Evolutionary conservation across 2,888 invertebrate genomes (phyloP).

Genomic region (Lysandra coridon): DNA sequence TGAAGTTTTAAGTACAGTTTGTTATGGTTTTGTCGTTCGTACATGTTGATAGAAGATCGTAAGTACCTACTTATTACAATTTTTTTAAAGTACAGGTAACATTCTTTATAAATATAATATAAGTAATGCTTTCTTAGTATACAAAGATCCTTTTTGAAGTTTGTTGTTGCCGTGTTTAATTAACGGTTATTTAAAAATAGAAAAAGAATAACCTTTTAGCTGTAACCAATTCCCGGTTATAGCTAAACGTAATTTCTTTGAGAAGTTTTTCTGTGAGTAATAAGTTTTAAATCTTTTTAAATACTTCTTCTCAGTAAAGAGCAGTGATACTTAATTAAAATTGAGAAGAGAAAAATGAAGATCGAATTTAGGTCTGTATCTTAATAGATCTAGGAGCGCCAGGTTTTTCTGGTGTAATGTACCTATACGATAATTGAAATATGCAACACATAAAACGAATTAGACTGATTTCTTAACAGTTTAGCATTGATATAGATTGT

Average conservation of each 20-base stretch:
- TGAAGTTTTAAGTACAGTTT: not conserved
- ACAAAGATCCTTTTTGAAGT: not conserved
- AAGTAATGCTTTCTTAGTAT: no score
- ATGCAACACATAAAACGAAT: not conserved
- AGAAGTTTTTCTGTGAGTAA: not conserved
- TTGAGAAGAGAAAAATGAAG: not conserved
- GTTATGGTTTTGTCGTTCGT: not conserved
- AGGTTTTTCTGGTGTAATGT: not conserved
- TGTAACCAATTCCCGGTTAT: not conserved
- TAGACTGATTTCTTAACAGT: not conserved
- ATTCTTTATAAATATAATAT: no score
- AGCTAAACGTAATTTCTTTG: not conserved
- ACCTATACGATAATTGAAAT: not conserved
- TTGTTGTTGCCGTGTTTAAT: not conserved
- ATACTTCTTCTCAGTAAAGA: not conserved
- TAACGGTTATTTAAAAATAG: not conserved
- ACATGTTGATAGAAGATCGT: not conserved
- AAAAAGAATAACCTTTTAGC: not conserved
- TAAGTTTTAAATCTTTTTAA: slow-evolving; percentile 1
- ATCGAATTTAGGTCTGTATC: not conserved
- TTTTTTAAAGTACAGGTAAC: no score
- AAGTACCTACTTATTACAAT: no score
- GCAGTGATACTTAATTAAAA: slow-evolving; percentile 15
- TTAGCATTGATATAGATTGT: no score
- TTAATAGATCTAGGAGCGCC: not conserved